Base-by-base conservation (phyloP, 2,888 invertebrate genomes). In the Empis livida region DNA sequence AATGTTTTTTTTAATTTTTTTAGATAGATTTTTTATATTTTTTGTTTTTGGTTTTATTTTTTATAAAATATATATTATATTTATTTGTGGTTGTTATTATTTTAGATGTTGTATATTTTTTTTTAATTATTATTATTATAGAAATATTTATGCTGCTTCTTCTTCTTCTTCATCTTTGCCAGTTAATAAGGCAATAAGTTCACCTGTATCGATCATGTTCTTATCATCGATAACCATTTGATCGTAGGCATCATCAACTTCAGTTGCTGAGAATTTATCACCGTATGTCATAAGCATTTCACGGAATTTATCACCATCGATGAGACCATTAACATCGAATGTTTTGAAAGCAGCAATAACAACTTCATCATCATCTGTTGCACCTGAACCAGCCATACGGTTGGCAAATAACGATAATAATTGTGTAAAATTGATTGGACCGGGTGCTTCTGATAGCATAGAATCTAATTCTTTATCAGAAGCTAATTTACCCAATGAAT, bases 371-470 rank as follows among this genome's bases (percentile, higher is more conserved):
- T 92, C 91, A 71, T 93, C 93, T 60, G 82, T 76, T 66, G 83
- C 83, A 67, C 85, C 84, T 58, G 88, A 87, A 61, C 88, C 86
- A 64, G 89, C 84, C 87, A 92, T 91, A 68, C 92, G 84, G 73
- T 78, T 81, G 67, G 90, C 92, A 77, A 93, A 93, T 62, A 93
- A 79, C 65, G 85, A 87, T 67, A 93, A 77, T 70, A 92, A 78
- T 75, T 92, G 92, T 61, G 93, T 93, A 80, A 93, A 93, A 78
- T 92, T 93, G 75, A 93, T 84, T 68, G 92, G 92, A 64, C 88
- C 92, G 59, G 87, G 75, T 58, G 90, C 85, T 75, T 93, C 88
- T 65, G 76, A 73, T 62, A 88, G 75, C 92, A 93, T 90, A 63
- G 84, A 78, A 61, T 92, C 90, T 62, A 93, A 77, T 73, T 93